Evolutionary conservation across 2,888 invertebrate species (phyloP).

Genomic region (Netelia inedita): DNA sequence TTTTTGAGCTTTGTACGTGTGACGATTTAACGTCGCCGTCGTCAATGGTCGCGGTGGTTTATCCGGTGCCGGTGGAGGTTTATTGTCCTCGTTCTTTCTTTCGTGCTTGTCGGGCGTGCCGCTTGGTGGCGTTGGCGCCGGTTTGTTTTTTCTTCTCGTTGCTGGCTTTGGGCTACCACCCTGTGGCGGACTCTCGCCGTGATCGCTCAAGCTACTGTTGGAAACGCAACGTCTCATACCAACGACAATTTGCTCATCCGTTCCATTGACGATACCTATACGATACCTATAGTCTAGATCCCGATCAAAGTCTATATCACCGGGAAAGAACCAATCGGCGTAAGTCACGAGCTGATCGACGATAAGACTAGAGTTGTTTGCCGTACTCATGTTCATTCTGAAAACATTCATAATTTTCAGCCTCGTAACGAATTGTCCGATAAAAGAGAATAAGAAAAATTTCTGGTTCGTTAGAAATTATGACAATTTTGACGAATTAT

Average conservation of each 20-base stretch:
- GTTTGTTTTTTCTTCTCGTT: constrained; percentile 91
- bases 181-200: constrained; percentile 89
- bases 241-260: constrained; percentile 75
- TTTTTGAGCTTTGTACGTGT: constrained; percentile 86
- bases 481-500: background rate
- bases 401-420: constrained; percentile 65
- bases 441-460: background rate
- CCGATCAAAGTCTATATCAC: constrained; percentile 91
- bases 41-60: constrained; percentile 88
- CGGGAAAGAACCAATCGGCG: constrained; percentile 93
- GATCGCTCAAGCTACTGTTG: constrained; percentile 89
- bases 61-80: constrained; percentile 86
- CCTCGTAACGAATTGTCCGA: background rate
- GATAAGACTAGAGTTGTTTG: constrained; percentile 93
- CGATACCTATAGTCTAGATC: constrained; percentile 78
- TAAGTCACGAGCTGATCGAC: constrained; percentile 94
- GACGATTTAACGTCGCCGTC: constrained; percentile 88
- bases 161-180: constrained; percentile 92
- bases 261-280: constrained; percentile 79
- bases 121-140: constrained; percentile 90
- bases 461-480: background rate
- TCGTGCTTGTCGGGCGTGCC: constrained; percentile 82
- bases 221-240: constrained; percentile 87
- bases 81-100: constrained; percentile 80
- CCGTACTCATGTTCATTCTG: constrained; percentile 92